Evolutionary conservation across 1,140 invertebrate genomes (phyloP).

Genomic region (Campoletis sonorensis): DNA sequence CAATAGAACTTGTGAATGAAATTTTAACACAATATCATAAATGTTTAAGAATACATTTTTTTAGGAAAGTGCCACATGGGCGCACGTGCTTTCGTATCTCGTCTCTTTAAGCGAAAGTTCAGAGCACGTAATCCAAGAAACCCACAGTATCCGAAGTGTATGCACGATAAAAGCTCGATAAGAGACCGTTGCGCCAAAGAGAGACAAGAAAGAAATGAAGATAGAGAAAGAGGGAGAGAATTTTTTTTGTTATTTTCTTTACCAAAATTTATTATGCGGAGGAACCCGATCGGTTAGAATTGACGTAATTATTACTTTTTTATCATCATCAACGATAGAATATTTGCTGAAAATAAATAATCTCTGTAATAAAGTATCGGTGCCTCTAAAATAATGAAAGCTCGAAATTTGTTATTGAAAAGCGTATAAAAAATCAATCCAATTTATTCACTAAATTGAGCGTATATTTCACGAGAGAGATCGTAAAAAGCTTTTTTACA

Average conservation of each 20-base stretch:
- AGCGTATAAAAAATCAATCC: too few relatives aligned
- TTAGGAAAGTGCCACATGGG: not conserved
- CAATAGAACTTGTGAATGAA: not conserved
- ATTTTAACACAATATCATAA: not conserved
- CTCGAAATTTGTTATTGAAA: too few relatives aligned
- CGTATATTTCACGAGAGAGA: not conserved
- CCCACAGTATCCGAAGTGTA: not conserved
- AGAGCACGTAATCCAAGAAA: conserved; percentile 27
- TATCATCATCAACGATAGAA: too few relatives aligned
- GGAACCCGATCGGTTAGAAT: too few relatives aligned
- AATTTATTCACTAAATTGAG: not conserved
- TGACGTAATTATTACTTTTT: too few relatives aligned
- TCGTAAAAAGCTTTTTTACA: conserved; percentile 21
- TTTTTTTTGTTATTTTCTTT: not conserved
- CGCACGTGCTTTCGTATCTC: conserved; percentile 25
- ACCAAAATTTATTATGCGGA: not conserved
- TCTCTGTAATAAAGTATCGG: too few relatives aligned
- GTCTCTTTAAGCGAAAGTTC: conserved; percentile 1
- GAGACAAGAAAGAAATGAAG: not conserved
- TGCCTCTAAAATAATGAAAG: too few relatives aligned
- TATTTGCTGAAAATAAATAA: too few relatives aligned
- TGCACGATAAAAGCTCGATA: conserved; percentile 20
- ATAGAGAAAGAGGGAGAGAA: not conserved
- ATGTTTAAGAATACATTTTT: not conserved
- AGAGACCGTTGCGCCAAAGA: conserved; percentile 3